phyloP scores from a whole-genome alignment of 30 jellyfish, hydroid and myxozoan species.

The Aurelia aurita complex sp. Pacific region DNA sequence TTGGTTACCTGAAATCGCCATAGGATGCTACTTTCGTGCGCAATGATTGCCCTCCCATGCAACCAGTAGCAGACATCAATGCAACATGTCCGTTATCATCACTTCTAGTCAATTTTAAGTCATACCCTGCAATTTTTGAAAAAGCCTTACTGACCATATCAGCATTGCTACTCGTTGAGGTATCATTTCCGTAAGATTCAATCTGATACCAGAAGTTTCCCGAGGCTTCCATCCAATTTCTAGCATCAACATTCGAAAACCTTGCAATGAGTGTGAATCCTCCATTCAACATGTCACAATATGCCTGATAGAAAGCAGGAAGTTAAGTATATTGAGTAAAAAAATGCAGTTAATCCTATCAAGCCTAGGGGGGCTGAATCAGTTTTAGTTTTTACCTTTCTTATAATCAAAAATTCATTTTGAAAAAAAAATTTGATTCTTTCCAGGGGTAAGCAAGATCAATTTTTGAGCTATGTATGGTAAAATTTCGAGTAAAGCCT shows the following conservation, averaged over 20 bases:
- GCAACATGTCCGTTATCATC: conserved; percentile 42
- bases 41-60: conserved; percentile 29
- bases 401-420: too few species aligned
- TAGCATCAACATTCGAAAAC: conserved; percentile 42
- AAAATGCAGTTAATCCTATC: too few species aligned
- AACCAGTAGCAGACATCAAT: conserved; percentile 30
- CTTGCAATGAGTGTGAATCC: conserved; percentile 58
- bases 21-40: conserved; percentile 40
- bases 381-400: too few species aligned
- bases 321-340: too few species aligned
- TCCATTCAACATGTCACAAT: conserved; percentile 48
- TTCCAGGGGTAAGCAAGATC: too few species aligned
- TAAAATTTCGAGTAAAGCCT: too few species aligned
- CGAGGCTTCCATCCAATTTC: conserved; percentile 41
- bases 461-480: too few species aligned
- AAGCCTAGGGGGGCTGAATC: too few species aligned
- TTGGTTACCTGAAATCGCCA: conserved; percentile 57
- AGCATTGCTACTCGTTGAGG: conserved; percentile 11
- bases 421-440: too few species aligned
- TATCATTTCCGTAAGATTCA: conserved; percentile 6
- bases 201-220: conserved; percentile 48
- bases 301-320: too few species aligned
- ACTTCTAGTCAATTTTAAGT: conserved; percentile 49
- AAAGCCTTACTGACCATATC: conserved; percentile 50
- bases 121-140: conserved; percentile 26